Evolutionary conservation across 2,797 vertebrate genomes (phyloP), one percentile per base, ranked within the genome.

Genomic region (Taeniopygia guttata): DNA sequence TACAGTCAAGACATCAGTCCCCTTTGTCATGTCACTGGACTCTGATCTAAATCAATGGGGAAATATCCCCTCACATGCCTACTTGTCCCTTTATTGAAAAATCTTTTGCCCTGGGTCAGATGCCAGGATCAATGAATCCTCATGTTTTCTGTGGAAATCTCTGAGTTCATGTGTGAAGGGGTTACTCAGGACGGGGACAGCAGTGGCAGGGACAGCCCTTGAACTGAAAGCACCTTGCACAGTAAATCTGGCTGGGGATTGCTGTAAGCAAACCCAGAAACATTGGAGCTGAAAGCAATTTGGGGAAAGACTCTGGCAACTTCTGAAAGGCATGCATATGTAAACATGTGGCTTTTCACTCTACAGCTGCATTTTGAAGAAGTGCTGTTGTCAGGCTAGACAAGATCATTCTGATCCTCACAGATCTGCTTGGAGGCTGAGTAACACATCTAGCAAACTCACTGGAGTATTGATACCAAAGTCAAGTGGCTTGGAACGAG

Each of bases 51-150:
- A 92, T 92, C 91, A 73, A 93, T 90, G 42, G 34, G 54, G 40
- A 84, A 75, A 90, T 79, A 84, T 91, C 70, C 62, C 45, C 60
- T 69, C 54, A n/a, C 25, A 83, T 38, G 43, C 59, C 81, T 73
- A 27, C 74, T 93, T 52, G 73, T 66, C 43, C 60, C 46, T 82
- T 94, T 92, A 87, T 46, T 84, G 46, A 51, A 79, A 89, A 85
- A 70, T 64, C 82, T 79, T 95, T 93, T 94, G 94, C 79, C 78
- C 82, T 58, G 27, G 68, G 56, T 95, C 94, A 91, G 80, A 78
- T 51, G 78, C 56, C 84, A 70, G 48, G 87, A 89, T 86, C 93
- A 68, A 85, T 72, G 88, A 15, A 36, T 60, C 62, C 63, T 83
- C 32, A 18, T 27, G 81, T 72, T 86, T 90, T 90, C 42, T 83